These are phyloP conservation scores for Palythoa grandis DNA, from an alignment of 92 coral and sea anemone genomes.

Conservation along the genomic window DNA sequence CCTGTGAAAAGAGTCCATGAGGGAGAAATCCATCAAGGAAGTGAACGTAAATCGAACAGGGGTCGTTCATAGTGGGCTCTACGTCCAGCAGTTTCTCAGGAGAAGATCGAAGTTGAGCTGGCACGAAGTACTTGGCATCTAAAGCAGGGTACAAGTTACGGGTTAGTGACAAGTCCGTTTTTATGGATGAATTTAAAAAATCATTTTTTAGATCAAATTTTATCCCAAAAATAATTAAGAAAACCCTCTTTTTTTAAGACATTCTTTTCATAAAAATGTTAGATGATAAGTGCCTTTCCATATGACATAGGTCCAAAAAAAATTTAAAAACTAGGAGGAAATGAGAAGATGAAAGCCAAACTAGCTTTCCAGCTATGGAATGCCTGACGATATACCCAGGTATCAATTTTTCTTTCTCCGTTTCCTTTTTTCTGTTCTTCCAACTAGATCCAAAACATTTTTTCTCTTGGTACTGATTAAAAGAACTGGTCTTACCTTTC, in stretches of 20 bases:
- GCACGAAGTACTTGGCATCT: constrained; percentile 72
- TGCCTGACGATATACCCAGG: too few species aligned
- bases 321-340: too few species aligned
- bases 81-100: constrained; percentile 70
- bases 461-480: not conserved
- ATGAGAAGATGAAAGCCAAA: too few species aligned
- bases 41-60: constrained; percentile 72
- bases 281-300: too few species aligned
- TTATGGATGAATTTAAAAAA: not conserved
- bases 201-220: not conserved
- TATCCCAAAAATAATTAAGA: not conserved
- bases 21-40: constrained; percentile 87
- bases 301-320: too few species aligned
- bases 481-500: not conserved
- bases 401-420: not conserved
- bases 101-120: constrained; percentile 82
- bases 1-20: constrained; percentile 72
- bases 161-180: not conserved
- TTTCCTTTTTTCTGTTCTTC: not conserved
- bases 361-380: too few species aligned
- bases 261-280: too few species aligned
- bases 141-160: not conserved
- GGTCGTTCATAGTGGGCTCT: constrained; percentile 52
- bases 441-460: not conserved
- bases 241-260: not conserved